Percentiles rank a stretch among this genome's conserved stretches.
Evolutionary conservation across 2,797 vertebrate genomes (phyloP).

Genomic region (Antrozous pallidus): DNA sequence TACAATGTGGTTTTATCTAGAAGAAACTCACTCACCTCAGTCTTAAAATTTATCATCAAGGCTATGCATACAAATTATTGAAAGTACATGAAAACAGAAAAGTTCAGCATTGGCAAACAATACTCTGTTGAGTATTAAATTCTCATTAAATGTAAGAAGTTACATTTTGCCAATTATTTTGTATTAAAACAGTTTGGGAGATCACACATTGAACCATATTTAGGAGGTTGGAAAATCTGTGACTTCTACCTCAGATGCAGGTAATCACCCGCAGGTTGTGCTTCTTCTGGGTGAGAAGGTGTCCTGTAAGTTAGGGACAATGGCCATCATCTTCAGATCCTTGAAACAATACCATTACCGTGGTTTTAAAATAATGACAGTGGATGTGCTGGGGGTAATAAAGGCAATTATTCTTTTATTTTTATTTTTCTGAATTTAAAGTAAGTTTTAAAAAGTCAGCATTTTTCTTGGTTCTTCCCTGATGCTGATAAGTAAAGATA

Average conservation of each 20-base stretch:
- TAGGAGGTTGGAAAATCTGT: neutral
- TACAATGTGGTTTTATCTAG: neutral
- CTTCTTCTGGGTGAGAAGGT: neutral
- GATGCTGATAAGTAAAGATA: neutral
- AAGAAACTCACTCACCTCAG: neutral
- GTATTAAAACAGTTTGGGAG: neutral
- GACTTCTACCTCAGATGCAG: neutral
- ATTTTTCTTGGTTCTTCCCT: neutral
- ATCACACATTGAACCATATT: neutral
- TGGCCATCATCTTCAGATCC: neutral
- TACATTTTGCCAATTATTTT: conserved; percentile 1
- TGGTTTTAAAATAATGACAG: neutral
- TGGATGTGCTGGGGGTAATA: neutral
- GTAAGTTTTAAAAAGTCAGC: neutral
- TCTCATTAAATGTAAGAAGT: neutral
- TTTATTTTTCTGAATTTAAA: neutral
- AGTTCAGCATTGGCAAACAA: neutral
- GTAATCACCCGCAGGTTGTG: neutral
- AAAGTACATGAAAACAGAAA: neutral
- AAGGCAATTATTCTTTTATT: neutral
- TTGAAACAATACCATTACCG: neutral
- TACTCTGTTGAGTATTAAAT: neutral
- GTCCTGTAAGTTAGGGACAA: neutral
- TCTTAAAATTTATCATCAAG: conserved; percentile 32
- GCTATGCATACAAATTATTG: neutral